Evolutionary conservation across 2,797 vertebrate genomes (phyloP), one percentile per base, ranked within the genome.

Genomic region (Aulostomus chinensis): DNA sequence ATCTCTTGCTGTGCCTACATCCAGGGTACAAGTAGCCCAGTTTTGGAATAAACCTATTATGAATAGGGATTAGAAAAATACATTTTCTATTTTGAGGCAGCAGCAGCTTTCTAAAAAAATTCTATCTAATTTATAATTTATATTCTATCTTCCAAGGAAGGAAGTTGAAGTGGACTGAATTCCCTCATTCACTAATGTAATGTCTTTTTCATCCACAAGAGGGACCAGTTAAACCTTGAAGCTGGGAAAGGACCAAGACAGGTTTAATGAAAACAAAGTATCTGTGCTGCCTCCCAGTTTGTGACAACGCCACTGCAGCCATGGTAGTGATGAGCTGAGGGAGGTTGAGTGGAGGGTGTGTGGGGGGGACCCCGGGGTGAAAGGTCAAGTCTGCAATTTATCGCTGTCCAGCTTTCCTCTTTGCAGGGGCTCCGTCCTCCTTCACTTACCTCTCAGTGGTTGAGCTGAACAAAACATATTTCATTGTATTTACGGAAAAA

Each of bases 141-240:
- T n/a, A n/a, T n/a, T n/a, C n/a, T n/a, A n/a, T n/a, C n/a, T n/a
- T n/a, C n/a, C n/a, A n/a, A n/a, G n/a, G n/a, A n/a, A n/a, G n/a
- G n/a, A n/a, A n/a, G n/a, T n/a, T n/a, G n/a, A n/a, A n/a, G n/a
- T n/a, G n/a, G n/a, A n/a, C n/a, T n/a, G n/a, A n/a, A n/a, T n/a
- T n/a, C n/a, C n/a, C n/a, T n/a, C n/a, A n/a, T n/a, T n/a, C n/a
- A n/a, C n/a, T n/a, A n/a, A n/a, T 70, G 74, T 58, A 51, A 55
- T 62, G 5, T 7, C 15, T 13, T 5, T 14, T 61, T 24, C 1
- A 5, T 38, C 65, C 80, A 79, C 56, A 14, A 76, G 85, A 75
- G 67, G 75, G 67, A 20, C 5, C 48, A 43, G 18, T 43, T 34
- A 15, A 24, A 20, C 58, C 56, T 45, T 25, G 16, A 20, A 43